A percentile compares a stretch with the other conserved stretches of the same genome.
Conservation (phyloP, 2,888 invertebrate genomes). For the Pollenia angustigena region DNA sequence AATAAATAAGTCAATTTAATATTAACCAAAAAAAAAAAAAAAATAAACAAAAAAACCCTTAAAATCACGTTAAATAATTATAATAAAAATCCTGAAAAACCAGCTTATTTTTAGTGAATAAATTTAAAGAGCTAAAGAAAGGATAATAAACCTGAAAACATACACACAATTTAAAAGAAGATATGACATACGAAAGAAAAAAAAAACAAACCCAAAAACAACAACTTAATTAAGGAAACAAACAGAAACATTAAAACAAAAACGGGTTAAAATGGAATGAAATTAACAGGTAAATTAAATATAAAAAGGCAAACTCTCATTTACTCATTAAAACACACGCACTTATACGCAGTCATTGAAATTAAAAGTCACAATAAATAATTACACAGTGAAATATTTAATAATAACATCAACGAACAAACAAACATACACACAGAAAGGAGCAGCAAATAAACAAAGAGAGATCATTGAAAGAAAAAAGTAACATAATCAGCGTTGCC, state of each 20-base stretch:
- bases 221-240: conserved; percentile 68
- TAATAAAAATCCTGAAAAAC: conserved; percentile 72
- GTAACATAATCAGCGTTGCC: too few relatives aligned
- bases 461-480: too few relatives aligned
- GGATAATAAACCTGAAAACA: conserved; percentile 46
- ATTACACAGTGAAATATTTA: conserved; percentile 58
- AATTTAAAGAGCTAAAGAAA: conserved; percentile 37
- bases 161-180: neutral
- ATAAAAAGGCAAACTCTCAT: neutral
- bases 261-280: conserved; percentile 48
- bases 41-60: conserved; percentile 13
- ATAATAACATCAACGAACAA: conserved; percentile 19
- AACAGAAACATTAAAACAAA: conserved; percentile 46
- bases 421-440: neutral
- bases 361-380: conserved; percentile 72
- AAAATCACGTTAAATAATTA: conserved; percentile 68
- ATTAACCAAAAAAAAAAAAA: neutral
- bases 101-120: conserved; percentile 65
- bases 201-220: conserved; percentile 32
- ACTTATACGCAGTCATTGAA: conserved; percentile 47
- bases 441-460: neutral
- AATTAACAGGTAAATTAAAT: conserved; percentile 59
- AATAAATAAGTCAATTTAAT: conserved; percentile 38
- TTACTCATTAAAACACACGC: conserved; percentile 3
- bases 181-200: conserved; percentile 13